Base-by-base conservation (phyloP, 2,113 vertebrate species). In the Psittacula cyanocephala region DNA sequence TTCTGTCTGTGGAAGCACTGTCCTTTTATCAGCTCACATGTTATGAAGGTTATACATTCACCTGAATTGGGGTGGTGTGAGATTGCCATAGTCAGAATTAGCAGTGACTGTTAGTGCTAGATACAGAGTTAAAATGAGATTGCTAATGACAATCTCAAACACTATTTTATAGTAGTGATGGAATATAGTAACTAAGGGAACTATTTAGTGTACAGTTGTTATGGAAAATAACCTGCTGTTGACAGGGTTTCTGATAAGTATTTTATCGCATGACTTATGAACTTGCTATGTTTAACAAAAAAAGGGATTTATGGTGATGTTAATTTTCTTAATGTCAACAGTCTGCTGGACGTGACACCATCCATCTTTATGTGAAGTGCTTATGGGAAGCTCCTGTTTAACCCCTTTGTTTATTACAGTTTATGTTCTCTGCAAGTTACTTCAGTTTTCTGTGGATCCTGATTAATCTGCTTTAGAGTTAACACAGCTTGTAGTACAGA, bases 181-280 rank as follows among this genome's bases (percentile, higher is more conserved):
- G 70, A 91, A 87, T 89, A 95, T 50, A 79, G 82, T 91, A 89
- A 79, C 96, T 49, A 81, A 49, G 80, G 88, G n/a, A 93, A 82
- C 69, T 63, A 18, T 57, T 86, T 47, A 64, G 41, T 57, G 22
- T 75, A 18, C 13, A 3, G 1, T 55, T 84, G 68, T 64, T 81
- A 81, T 79, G 74, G 81, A 76, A 78, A 76, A 71, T 8, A 83
- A 69, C 52, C 65, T 74, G 13, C 55, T 79, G 81, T 18, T 3
- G 0, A 65, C 77, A 69, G n/a, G 37, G 13, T 43, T 95, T 86
- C 68, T 49, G 53, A 52, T 53, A 67, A 20, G 6, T 17, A 1
- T 57, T 70, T 93, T 92, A 88, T 69, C 70, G 47, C 50, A n/a
- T 49, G 90, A 80, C 13, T 88, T 91, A 60, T 7, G 43, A 77